Percentiles rank a stretch among this genome's conserved stretches.
Evolutionary conservation across 1,140 invertebrate genomes (phyloP).

Genomic region (Megalonaias nervosa): DNA sequence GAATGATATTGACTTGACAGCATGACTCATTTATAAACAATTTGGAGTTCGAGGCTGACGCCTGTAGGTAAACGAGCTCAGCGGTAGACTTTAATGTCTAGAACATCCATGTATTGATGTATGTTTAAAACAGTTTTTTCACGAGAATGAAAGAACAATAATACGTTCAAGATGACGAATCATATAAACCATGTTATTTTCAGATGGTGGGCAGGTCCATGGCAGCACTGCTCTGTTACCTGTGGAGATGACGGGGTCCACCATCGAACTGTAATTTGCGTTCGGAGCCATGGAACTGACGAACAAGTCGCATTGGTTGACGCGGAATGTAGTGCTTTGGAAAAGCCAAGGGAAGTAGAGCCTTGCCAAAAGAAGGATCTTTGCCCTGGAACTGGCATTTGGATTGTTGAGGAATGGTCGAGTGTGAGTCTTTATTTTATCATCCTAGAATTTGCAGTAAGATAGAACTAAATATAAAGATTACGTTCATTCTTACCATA

Average conservation of each 20-base stretch:
- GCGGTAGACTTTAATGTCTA: too few relatives aligned
- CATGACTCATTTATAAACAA: too few relatives aligned
- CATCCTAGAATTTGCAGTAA: background rate
- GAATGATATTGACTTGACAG: too few relatives aligned
- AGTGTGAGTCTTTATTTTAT: slow-evolving; percentile 53
- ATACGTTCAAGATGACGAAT: too few relatives aligned
- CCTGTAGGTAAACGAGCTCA: too few relatives aligned
- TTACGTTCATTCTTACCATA: background rate
- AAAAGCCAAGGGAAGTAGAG: slow-evolving; percentile 77
- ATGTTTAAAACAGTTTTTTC: too few relatives aligned
- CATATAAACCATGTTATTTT: background rate
- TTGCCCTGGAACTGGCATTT: slow-evolving; percentile 71
- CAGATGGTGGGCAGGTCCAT: slow-evolving; percentile 86
- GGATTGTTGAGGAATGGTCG: slow-evolving; percentile 66
- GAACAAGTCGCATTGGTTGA: slow-evolving; percentile 81
- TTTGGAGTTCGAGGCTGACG: too few relatives aligned
- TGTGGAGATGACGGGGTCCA: slow-evolving; percentile 78
- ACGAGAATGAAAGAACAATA: too few relatives aligned
- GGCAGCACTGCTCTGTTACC: slow-evolving; percentile 85
- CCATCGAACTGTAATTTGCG: slow-evolving; percentile 82
- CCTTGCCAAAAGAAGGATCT: slow-evolving; percentile 77
- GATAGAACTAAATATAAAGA: background rate
- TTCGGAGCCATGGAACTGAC: slow-evolving; percentile 75
- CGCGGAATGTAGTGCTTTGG: slow-evolving; percentile 76
- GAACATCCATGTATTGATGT: too few relatives aligned